A percentile compares a stretch with the other conserved stretches of the same genome.
phyloP scores from a whole-genome alignment of 1,140 invertebrate genomes.

The Hydropsyche tenuis region DNA sequence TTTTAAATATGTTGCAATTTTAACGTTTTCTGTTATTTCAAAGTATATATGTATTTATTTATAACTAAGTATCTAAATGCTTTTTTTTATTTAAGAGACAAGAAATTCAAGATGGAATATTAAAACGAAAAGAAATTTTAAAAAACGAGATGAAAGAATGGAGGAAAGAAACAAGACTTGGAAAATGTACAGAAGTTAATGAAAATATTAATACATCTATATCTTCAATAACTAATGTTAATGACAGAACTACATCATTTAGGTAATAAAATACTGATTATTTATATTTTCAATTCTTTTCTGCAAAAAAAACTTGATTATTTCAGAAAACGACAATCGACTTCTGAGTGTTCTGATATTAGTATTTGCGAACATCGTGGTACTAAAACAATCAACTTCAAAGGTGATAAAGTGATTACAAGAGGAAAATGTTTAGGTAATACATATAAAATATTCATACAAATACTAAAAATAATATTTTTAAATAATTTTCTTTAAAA shows the following conservation, averaged over 20 bases:
- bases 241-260: slow-evolving; percentile 40
- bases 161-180: slow-evolving; percentile 42
- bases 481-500: slow-evolving; percentile 31
- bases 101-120: slow-evolving; percentile 69
- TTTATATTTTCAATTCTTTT: background rate
- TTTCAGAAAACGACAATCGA: slow-evolving; percentile 44
- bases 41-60: background rate
- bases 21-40: background rate
- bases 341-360: slow-evolving; percentile 62
- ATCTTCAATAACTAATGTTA: slow-evolving; percentile 13
- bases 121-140: slow-evolving; percentile 67
- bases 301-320: background rate
- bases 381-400: slow-evolving; percentile 60
- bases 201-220: slow-evolving; percentile 30
- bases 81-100: slow-evolving; percentile 56
- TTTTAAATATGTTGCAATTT: background rate
- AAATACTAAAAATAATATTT: background rate
- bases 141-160: slow-evolving; percentile 62
- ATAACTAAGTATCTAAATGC: background rate
- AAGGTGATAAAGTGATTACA: slow-evolving; percentile 55
- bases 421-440: slow-evolving; percentile 61
- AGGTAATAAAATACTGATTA: slow-evolving; percentile 31
- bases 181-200: slow-evolving; percentile 38
- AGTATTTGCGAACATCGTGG: slow-evolving; percentile 62
- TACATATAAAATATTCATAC: background rate